Conservation (phyloP, 2,797 vertebrate genomes). For the Centropyge bicolor region DNA sequence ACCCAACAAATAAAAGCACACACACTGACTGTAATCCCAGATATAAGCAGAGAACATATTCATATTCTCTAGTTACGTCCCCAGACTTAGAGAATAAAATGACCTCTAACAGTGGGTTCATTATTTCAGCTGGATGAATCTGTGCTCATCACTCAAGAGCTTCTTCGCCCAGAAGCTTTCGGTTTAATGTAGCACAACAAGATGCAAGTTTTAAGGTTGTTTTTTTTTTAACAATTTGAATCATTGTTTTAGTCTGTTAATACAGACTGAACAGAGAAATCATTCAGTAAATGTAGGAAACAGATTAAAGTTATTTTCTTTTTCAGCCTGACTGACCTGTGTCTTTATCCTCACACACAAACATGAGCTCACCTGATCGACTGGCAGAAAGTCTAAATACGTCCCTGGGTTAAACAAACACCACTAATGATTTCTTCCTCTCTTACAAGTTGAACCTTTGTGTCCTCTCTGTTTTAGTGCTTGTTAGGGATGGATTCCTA, state of each 20-base stretch:
- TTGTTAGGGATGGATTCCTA: background rate
- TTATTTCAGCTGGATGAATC: background rate
- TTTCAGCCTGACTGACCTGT: background rate
- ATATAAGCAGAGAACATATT: background rate
- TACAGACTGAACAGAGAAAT: background rate
- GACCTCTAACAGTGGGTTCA: too few species aligned
- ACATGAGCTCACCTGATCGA: background rate
- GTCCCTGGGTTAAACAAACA: background rate
- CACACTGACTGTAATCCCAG: background rate
- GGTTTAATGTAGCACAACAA: constrained; percentile 8
- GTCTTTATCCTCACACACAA: background rate
- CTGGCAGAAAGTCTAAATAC: too few species aligned
- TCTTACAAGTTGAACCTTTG: background rate
- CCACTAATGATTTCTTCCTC: background rate
- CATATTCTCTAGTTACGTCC: background rate
- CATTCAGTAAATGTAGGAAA: background rate
- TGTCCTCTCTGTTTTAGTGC: background rate
- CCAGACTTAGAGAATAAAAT: background rate
- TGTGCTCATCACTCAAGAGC: background rate
- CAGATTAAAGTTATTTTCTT: constrained; percentile 9
- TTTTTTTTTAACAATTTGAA: background rate
- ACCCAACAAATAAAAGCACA: background rate
- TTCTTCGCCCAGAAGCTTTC: background rate
- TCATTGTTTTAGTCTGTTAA: background rate
- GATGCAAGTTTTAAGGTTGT: background rate